Evolutionary conservation across 2,113 vertebrate species (phyloP).

Genomic region (Silurus glanis): DNA sequence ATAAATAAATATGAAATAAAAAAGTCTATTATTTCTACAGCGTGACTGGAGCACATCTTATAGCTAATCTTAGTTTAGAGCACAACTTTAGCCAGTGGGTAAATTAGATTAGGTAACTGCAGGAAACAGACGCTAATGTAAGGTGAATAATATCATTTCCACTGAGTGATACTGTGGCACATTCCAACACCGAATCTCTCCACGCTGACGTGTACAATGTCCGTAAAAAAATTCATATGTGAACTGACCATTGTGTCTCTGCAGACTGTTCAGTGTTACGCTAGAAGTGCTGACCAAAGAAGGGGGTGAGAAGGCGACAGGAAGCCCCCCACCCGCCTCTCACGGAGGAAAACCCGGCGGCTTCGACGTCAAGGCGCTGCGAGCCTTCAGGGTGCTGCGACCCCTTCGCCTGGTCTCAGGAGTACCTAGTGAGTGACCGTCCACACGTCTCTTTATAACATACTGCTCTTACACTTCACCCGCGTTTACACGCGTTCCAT

Average conservation of each 20-base stretch:
- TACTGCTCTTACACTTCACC: background rate
- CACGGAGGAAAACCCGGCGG: slow-evolving; percentile 90
- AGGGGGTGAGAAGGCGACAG: slow-evolving; percentile 54
- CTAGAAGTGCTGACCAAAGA: slow-evolving; percentile 98
- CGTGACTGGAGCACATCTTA: background rate
- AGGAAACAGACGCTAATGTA: background rate
- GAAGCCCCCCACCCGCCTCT: slow-evolving; percentile 70
- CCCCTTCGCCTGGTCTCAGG: slow-evolving; percentile 98
- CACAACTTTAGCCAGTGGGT: no score
- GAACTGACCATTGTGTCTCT: background rate
- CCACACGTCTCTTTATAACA: no score
- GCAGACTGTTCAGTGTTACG: slow-evolving; percentile 98
- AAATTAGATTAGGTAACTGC: background rate
- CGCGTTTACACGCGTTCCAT: no score
- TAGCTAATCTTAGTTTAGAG: no score
- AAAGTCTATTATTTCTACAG: no score
- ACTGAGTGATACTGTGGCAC: background rate
- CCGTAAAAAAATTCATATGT: background rate
- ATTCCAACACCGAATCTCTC: background rate
- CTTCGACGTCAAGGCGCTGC: slow-evolving; percentile 98
- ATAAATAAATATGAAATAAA: background rate
- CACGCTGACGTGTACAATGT: background rate
- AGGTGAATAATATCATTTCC: background rate
- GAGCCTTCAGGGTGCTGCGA: slow-evolving; percentile 97
- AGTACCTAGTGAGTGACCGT: slow-evolving; percentile 91